Percentiles rank a stretch among this genome's conserved stretches.
Evolutionary conservation across 2,888 invertebrate species (phyloP).

Genomic region (Tuta absoluta): DNA sequence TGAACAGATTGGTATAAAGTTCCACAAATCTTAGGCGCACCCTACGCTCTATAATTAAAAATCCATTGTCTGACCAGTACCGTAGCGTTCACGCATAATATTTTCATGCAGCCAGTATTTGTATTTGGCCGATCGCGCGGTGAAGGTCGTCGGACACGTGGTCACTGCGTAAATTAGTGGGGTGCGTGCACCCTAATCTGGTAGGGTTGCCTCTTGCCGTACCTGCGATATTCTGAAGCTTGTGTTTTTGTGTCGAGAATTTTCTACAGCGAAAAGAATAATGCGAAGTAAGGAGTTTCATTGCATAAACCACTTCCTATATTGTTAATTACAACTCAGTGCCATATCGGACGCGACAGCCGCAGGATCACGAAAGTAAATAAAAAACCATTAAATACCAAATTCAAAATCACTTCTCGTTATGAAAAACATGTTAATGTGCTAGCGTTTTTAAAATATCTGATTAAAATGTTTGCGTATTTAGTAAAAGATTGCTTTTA

Average conservation of each 20-base stretch:
- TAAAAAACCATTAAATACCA: too few species aligned
- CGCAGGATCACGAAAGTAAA: too few species aligned
- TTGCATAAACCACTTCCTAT: too few species aligned
- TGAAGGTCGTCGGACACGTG: slow-evolving; percentile 65
- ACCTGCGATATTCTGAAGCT: not conserved
- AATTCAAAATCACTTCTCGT: too few species aligned
- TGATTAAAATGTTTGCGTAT: too few species aligned
- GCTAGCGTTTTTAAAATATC: too few species aligned
- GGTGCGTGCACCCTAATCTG: slow-evolving; percentile 32
- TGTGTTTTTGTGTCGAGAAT: not conserved
- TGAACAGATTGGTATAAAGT: not conserved
- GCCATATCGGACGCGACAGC: too few species aligned
- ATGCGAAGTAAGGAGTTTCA: too few species aligned
- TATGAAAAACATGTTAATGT: too few species aligned
- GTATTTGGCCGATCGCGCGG: slow-evolving; percentile 34
- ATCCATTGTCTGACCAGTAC: not conserved
- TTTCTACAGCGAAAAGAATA: too few species aligned
- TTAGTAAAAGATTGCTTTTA: too few species aligned
- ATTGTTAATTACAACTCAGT: too few species aligned
- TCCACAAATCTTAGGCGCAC: not conserved
- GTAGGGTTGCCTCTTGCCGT: not conserved
- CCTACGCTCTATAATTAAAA: not conserved
- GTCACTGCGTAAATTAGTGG: slow-evolving; percentile 55
- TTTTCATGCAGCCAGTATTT: slow-evolving; percentile 36
- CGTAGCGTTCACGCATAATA: slow-evolving; percentile 11